Base-by-base conservation (phyloP, 2,888 invertebrate species). In the Andrena praecox region DNA sequence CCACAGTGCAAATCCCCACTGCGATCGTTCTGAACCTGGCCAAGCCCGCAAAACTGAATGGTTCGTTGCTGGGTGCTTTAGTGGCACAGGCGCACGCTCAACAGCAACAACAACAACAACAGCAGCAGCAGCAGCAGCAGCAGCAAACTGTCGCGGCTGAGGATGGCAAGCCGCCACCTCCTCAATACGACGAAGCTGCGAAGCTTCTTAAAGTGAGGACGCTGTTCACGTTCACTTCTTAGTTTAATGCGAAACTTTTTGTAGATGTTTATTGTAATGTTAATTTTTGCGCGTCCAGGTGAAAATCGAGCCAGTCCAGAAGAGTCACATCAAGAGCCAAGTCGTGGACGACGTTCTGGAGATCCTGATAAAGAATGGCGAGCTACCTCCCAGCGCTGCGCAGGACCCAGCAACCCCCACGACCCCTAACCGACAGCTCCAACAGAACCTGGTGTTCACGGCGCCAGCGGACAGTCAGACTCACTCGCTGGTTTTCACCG, bases 331-430 rank as follows among this genome's bases (percentile, higher is more conserved):
- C 35, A 96, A 97, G 92, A 97, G 97, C 91, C 97, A 98, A 93
- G 97, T 97, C 73, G 97, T 98, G 91, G 98, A 98, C 92, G 99
- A 99, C 94, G 98, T 99, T 0, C 94, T 99, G 73, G 98, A 99
- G 93, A 98, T 99, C 87, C 95, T 99, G 16, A 98, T 99, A 62
- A 97, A 98, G 92, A 98, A 98, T 93, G 99, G 99, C 12, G 99
- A 99, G 92, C 94, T 99, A 77, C 98, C 98, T 0, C 96, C 98
- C 8, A 98, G 98, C 89, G 98, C 98, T 0, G 98, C 97, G 0
- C 96, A 97, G 88, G 96, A 96, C 89, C 96, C 96, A 85, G 93
- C 95, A 82, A 95, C 96, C 33, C 95, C 96, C 35, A 94, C 95
- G 2, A 95, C 95, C 1, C 95, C 95, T 1, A 94, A 94, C 82